These are phyloP conservation scores for Hemiprocne comata DNA, from an alignment of 2,113 vertebrate genomes.

Conservation along the genomic window DNA sequence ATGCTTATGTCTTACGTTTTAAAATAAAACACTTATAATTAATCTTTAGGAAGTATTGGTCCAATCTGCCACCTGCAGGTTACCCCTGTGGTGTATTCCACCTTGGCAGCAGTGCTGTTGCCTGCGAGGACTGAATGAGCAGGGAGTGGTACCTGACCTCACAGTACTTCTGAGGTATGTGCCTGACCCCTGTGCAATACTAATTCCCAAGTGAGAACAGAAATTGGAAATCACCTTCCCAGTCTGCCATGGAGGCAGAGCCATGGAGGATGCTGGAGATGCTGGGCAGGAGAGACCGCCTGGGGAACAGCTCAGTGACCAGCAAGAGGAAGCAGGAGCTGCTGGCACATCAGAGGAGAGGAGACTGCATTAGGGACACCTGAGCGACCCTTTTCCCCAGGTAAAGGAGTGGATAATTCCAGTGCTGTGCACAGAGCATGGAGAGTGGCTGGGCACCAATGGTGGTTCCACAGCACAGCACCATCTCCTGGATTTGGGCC, in stretches of 20 bases:
- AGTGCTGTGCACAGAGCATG: background rate
- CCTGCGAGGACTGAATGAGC: background rate
- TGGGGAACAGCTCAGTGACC: accelerated
- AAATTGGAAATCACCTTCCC: background rate
- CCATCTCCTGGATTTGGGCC: background rate
- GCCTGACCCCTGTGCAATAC: accelerated
- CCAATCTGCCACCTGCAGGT: background rate
- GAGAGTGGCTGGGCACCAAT: accelerated
- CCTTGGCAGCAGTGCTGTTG: background rate
- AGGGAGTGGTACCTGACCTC: accelerated
- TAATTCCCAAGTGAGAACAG: background rate
- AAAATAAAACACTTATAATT: background rate
- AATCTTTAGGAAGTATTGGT: background rate
- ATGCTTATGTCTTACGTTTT: background rate
- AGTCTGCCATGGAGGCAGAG: background rate
- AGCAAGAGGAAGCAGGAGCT: accelerated
- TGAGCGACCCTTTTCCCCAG: background rate
- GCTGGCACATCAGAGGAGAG: accelerated
- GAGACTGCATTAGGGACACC: background rate
- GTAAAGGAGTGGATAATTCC: background rate
- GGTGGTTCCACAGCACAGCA: background rate
- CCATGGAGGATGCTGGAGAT: background rate
- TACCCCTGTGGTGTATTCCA: background rate
- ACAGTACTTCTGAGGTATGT: accelerated
- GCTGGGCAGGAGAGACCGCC: background rate